Evolutionary conservation across 2,888 invertebrate species (phyloP), one percentile per base, ranked within the genome.

Genomic region (Cataglyphis rosenhaueri): DNA sequence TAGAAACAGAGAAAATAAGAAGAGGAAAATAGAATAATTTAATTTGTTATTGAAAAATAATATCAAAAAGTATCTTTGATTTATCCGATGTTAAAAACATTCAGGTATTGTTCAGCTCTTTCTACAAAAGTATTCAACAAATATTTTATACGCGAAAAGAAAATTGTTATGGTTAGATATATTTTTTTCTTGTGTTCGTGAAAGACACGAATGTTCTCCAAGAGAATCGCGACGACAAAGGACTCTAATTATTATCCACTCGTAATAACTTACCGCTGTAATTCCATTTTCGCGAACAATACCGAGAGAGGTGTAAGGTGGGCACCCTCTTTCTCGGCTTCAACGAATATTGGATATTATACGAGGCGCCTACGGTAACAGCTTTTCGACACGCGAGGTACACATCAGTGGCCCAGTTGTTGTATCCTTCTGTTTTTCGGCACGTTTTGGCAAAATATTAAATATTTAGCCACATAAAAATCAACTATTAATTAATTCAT

Each of bases 321-420:
- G 85, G 75, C 61, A 65, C 62, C 73, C 84, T 88, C 86, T 87
- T 86, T 86, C 84, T 76, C 83, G 85, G 86, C 85, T 79, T 86
- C 89, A 89, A 91, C 89, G 92, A 91, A 91, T 93, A 93, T 93
- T 91, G 92, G 93, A 91, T 91, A 91, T 93, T 93, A 92, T 88
- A 86, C 87, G 89, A 90, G 91, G 92, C 91, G 91, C 85, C 91
- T 89, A 74, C 76, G 86, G 88, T 92, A 93, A 93, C 90, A 91
- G 90, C 91, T 86, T 87, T 86, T 86, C 86, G 86, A 89, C 94
- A 94, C 94, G 94, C 94, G 90, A 94, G 90, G 89, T 59, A 88
- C 71, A 83, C 93, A 94, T 94, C 92, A 94, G 88, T 88, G 84
- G 82, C 83, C 79, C 76, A 83, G 83, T 85, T 85, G 91, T 83